Base-by-base conservation (phyloP, 2,888 invertebrate genomes). In the Nomada fabriciana region DNA sequence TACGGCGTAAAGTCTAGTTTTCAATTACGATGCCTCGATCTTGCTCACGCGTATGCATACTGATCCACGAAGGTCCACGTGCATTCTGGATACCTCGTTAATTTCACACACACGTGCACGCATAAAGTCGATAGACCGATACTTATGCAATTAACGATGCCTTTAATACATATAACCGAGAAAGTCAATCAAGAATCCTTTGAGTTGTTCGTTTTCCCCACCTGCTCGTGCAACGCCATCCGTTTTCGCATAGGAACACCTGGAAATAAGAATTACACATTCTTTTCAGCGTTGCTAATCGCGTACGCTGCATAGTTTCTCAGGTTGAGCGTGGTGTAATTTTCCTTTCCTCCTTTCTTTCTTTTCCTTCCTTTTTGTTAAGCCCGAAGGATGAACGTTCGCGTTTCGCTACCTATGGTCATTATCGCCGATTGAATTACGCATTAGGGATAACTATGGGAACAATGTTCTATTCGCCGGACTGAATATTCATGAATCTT, bases 381-480 rank as follows among this genome's bases (percentile, higher is more conserved):
- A 20, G 5, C 15, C 36, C 50, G 63, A 29, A 42, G 55, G 11
- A 69, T 57, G 50, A 76, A 79, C 76, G 57, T 61, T 13, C 29
- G 36, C 29, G 29, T 72, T 63, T 60, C 36, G n/a, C 25, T 42
- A 43, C n/a, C 36, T 63, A 29, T 43, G 42, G 63, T 72, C 67
- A 43, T 80, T 72, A 77, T 72, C 78, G 61, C 78, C 47, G 71
- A 80, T 80, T 36, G 80, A 72, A 80, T 61, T 61, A 52, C 42
- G 57, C 42, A 55, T 42, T 29, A 43, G 15, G 20, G 55, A 67
- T 78, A 80, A 78, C 25, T 18, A 65, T 70, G 76, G 52, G 76
- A 76, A 70, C 63, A 20, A 18, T 68, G 11, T 63, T 75, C 50
- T 63, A 63, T 57, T 15, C 50, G 15, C 52, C 43, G 50, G 15